Conservation (phyloP, 1,140 invertebrate genomes). For the Megathymus violae region DNA sequence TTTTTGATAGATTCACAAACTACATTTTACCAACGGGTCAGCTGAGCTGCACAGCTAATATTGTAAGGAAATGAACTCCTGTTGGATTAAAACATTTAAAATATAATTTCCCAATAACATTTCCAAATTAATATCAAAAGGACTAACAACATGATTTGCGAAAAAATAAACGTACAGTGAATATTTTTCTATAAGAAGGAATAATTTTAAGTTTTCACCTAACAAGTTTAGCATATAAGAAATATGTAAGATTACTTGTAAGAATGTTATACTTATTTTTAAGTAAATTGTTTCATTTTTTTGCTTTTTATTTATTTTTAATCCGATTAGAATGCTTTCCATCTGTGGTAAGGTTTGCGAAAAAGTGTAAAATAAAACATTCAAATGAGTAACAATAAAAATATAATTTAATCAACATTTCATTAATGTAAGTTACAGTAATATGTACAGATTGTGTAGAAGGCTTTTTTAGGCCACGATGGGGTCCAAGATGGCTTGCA, state of each 20-base stretch:
- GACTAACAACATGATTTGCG: no score
- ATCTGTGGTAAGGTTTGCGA: no score
- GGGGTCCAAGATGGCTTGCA: constrained; percentile 77
- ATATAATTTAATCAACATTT: constrained; percentile 58
- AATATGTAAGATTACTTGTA: no score
- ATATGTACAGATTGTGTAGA: constrained; percentile 31
- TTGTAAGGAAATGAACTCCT: no score
- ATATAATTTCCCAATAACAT: no score
- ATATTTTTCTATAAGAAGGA: not conserved
- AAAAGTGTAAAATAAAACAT: constrained; percentile 2
- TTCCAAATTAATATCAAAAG: no score
- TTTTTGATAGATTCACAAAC: no score
- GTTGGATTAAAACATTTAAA: no score
- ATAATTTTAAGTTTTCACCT: no score
- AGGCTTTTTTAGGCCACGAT: constrained; percentile 43
- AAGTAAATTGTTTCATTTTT: constrained; percentile 6
- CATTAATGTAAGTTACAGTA: constrained; percentile 47
- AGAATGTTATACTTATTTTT: constrained; percentile 18
- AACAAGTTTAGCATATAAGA: no score
- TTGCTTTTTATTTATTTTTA: constrained; percentile 4
- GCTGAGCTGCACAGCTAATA: no score
- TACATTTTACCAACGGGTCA: no score
- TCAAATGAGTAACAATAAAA: constrained; percentile 46
- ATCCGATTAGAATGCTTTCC: constrained; percentile 3
- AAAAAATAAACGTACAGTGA: constrained; percentile 7